Conservation (phyloP, 2,888 invertebrate species). For the Hirtodrosophila confusa region DNA sequence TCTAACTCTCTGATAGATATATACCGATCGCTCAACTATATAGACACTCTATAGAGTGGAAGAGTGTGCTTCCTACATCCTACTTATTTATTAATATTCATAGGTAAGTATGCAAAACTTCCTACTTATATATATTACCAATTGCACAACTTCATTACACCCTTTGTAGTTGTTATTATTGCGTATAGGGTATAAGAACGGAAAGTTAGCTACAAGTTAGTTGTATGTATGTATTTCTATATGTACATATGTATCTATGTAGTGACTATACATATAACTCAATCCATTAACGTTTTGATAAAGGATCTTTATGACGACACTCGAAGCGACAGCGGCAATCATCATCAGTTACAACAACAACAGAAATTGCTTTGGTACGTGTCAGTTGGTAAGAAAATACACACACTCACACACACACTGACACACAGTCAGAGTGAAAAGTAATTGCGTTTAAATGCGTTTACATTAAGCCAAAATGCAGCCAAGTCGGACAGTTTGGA, state of each 20-base stretch:
- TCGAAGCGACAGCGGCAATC: conserved; percentile 77
- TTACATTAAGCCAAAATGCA: conserved; percentile 77
- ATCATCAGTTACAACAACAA: conserved; percentile 67
- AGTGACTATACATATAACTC: conserved; percentile 64
- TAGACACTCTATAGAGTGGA: too few relatives aligned
- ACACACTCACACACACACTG: conserved; percentile 22
- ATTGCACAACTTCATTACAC: too few relatives aligned
- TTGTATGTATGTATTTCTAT: not conserved
- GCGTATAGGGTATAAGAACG: not conserved
- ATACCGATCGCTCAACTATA: too few relatives aligned
- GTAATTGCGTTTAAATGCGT: conserved; percentile 80
- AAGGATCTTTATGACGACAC: conserved; percentile 82
- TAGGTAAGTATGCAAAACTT: too few relatives aligned
- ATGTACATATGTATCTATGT: not conserved
- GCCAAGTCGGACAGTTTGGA: conserved; percentile 37
- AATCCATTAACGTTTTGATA: conserved; percentile 81
- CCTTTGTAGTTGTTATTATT: too few relatives aligned
- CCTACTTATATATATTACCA: too few relatives aligned
- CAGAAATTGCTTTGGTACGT: conserved; percentile 71
- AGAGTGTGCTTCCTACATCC: too few relatives aligned
- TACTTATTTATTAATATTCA: too few relatives aligned
- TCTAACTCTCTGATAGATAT: too few relatives aligned
- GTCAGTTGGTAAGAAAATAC: conserved; percentile 58
- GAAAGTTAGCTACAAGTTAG: conserved; percentile 6
- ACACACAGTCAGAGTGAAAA: conserved; percentile 63